Evolutionary conservation across 2,797 vertebrate species (phyloP).

Genomic region (Lepus townsendii): DNA sequence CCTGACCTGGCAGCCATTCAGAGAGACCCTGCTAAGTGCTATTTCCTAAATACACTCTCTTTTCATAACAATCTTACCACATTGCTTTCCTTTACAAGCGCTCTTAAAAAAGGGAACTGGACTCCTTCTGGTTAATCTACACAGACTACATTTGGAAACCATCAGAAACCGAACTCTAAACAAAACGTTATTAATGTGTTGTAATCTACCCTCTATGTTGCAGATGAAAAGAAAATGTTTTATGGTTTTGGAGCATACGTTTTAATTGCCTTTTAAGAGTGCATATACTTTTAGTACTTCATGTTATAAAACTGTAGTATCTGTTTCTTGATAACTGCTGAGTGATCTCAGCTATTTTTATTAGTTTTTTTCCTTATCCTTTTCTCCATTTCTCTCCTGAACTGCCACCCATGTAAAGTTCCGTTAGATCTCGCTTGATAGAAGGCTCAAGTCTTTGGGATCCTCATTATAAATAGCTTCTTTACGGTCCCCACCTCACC

Average conservation of each 20-base stretch:
- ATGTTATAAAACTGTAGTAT: constrained; percentile 94
- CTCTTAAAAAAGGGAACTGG: constrained; percentile 92
- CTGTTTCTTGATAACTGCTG: constrained; percentile 94
- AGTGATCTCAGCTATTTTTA: constrained; percentile 94
- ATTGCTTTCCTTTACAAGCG: constrained; percentile 93
- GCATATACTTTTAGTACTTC: constrained; percentile 92
- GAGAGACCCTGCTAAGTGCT: constrained; percentile 95
- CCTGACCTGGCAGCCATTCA: constrained; percentile 96
- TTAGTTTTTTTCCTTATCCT: constrained; percentile 87
- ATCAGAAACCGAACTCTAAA: constrained; percentile 98
- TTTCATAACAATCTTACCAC: constrained; percentile 95
- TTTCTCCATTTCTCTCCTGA: constrained; percentile 85
- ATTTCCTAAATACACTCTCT: constrained; percentile 95
- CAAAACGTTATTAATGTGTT: constrained; percentile 96
- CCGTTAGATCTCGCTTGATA: constrained; percentile 86
- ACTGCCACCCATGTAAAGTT: constrained; percentile 88
- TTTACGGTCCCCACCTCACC: constrained; percentile 87
- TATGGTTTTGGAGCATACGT: constrained; percentile 93
- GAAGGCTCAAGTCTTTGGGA: constrained; percentile 84
- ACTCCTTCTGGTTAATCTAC: constrained; percentile 93
- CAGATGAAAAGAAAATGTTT: constrained; percentile 96
- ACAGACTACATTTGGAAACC: constrained; percentile 95
- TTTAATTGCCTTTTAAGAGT: constrained; percentile 93
- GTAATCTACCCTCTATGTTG: constrained; percentile 95
- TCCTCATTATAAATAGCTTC: constrained; percentile 89